A percentile compares a stretch with the other conserved stretches of the same genome.
Evolutionary conservation across 2,797 vertebrate genomes (phyloP).

Genomic region (Rhabdophis nuchalis): DNA sequence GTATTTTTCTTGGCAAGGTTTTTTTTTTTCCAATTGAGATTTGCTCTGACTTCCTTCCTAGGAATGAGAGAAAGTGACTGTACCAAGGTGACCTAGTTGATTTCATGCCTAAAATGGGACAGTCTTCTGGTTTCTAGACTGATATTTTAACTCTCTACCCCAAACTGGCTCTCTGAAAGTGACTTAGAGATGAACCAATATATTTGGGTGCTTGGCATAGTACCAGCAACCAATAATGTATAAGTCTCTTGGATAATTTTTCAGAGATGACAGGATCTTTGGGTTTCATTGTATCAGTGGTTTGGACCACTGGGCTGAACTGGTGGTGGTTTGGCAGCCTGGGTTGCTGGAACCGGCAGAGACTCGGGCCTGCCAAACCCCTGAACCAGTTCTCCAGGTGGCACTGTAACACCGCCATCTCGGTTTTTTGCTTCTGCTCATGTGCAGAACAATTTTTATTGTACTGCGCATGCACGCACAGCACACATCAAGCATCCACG

Average conservation of each 20-base stretch:
- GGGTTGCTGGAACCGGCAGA: too few relatives aligned
- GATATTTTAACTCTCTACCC: neutral
- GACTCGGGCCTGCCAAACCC: too few relatives aligned
- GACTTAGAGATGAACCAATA: neutral
- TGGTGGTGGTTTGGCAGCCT: too few relatives aligned
- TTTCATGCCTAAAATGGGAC: neutral
- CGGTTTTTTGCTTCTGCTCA: too few relatives aligned
- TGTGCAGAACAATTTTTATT: too few relatives aligned
- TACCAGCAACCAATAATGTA: neutral
- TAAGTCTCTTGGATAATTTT: neutral
- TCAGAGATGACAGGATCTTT: neutral
- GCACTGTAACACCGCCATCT: too few relatives aligned
- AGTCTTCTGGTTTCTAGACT: neutral
- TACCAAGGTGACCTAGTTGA: neutral
- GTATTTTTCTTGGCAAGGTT: neutral
- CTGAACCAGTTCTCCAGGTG: too few relatives aligned
- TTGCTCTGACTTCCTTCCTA: neutral
- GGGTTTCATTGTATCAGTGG: neutral
- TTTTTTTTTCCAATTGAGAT: neutral
- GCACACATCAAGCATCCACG: too few relatives aligned
- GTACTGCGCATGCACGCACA: too few relatives aligned
- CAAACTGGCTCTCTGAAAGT: neutral
- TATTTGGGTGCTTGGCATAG: neutral
- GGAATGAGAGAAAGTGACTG: neutral
- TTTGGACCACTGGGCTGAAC: too few relatives aligned